Evolutionary conservation across 2,797 vertebrate genomes (phyloP).

Genomic region (Amniataba percoides): DNA sequence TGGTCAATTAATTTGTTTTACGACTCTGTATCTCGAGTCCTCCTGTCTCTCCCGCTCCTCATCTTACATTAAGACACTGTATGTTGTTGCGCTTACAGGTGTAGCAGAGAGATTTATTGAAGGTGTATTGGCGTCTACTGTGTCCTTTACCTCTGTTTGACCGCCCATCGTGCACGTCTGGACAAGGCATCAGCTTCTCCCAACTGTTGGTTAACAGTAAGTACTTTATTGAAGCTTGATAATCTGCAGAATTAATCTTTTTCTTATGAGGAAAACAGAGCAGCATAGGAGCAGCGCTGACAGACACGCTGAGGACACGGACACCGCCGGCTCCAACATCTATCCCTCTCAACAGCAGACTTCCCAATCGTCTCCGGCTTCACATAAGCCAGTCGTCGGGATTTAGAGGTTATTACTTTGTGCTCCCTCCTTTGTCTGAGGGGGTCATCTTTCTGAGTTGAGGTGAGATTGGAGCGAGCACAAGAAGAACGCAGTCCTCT

Average conservation of each 20-base stretch:
- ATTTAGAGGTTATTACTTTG: conserved; percentile 84
- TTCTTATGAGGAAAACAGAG: conserved; percentile 79
- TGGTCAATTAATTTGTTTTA: conserved; percentile 11
- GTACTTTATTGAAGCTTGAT: conserved; percentile 80
- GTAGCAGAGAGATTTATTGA: conserved; percentile 6
- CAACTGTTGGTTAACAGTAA: conserved; percentile 77
- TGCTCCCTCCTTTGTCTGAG: conserved; percentile 72
- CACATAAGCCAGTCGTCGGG: conserved; percentile 80
- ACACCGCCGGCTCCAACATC: conserved; percentile 57
- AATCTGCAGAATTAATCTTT: conserved; percentile 84
- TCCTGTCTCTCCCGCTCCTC: not conserved
- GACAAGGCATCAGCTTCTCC: conserved; percentile 70
- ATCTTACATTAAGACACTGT: not conserved
- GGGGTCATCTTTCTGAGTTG: conserved; percentile 70
- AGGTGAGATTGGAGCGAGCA: conserved; percentile 67
- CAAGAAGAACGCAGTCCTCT: conserved; percentile 21
- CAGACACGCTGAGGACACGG: conserved; percentile 73
- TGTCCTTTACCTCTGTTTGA: conserved; percentile 69
- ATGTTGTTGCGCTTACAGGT: conserved; percentile 14
- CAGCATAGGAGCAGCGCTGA: conserved; percentile 75
- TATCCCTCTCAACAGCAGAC: conserved; percentile 60
- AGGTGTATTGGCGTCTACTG: conserved; percentile 8
- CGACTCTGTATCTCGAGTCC: not conserved
- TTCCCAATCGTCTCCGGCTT: conserved; percentile 83
- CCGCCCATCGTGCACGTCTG: conserved; percentile 51